Conservation (phyloP, 92 coral and sea anemone species). For the Palythoa heliodiscus region DNA sequence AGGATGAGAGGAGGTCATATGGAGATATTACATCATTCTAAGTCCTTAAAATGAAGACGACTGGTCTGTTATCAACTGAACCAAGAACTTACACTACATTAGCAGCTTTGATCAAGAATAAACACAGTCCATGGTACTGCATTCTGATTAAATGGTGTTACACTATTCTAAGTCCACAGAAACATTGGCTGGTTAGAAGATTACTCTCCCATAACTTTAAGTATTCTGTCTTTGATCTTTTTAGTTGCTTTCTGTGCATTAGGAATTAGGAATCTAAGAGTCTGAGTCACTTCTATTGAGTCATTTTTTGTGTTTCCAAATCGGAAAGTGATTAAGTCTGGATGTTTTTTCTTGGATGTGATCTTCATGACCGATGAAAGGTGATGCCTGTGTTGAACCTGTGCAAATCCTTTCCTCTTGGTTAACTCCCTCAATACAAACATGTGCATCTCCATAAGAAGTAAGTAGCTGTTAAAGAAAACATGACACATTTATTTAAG, state of each 20-base stretch:
- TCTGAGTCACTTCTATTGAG: constrained; percentile 55
- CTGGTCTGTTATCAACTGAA: not conserved
- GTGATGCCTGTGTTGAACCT: constrained; percentile 90
- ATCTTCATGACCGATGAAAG: constrained; percentile 75
- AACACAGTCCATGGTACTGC: not conserved
- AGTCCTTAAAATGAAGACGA: not conserved
- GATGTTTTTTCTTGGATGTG: constrained; percentile 91
- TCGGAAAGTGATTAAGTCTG: constrained; percentile 92
- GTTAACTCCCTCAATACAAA: constrained; percentile 86
- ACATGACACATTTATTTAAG: not conserved
- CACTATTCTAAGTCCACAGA: not conserved
- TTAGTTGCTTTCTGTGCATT: constrained; percentile 82
- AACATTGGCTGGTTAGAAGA: too few relatives aligned
- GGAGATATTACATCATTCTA: too few relatives aligned
- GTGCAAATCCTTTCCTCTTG: constrained; percentile 88
- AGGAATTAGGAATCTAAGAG: constrained; percentile 84
- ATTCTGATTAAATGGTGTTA: not conserved
- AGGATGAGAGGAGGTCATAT: too few relatives aligned
- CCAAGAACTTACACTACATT: not conserved
- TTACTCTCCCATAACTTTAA: constrained; percentile 63
- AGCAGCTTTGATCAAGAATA: not conserved
- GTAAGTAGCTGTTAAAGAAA: constrained; percentile 55
- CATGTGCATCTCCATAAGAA: constrained; percentile 88
- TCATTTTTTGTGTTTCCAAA: constrained; percentile 64
- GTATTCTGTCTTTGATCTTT: constrained; percentile 86